Percentiles rank a stretch among this genome's conserved stretches.
Evolutionary conservation across 2,888 invertebrate species (phyloP).

Genomic region (Cenopis cana): DNA sequence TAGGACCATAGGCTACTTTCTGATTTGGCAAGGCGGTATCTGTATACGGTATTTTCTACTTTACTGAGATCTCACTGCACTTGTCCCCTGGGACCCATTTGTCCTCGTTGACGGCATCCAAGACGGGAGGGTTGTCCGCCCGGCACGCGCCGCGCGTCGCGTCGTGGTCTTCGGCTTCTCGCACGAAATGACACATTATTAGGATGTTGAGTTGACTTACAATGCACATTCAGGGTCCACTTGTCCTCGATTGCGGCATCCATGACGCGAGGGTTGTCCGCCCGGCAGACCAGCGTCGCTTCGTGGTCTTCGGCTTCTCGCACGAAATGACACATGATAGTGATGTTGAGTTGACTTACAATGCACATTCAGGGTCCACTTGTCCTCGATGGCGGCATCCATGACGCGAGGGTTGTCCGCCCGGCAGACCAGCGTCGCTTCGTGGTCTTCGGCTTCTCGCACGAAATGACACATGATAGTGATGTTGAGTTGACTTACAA

Average conservation of each 20-base stretch:
- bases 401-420: conserved; percentile 91
- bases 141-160: conserved; percentile 91
- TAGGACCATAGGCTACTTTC: too few species aligned
- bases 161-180: conserved; percentile 92
- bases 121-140: conserved; percentile 90
- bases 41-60: too few species aligned
- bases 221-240: too few species aligned
- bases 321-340: conserved; percentile 90
- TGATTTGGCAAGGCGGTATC: too few species aligned
- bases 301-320: conserved; percentile 93
- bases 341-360: too few species aligned
- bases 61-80: too few species aligned
- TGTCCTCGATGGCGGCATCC: conserved; percentile 90
- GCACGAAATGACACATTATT: conserved; percentile 90
- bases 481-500: conserved; percentile 83
- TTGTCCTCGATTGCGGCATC: conserved; percentile 91
- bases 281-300: conserved; percentile 90
- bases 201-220: too few species aligned
- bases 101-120: conserved; percentile 91
- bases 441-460: conserved; percentile 92
- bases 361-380: too few species aligned
- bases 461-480: conserved; percentile 72
- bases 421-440: conserved; percentile 90
- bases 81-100: conserved; percentile 92
- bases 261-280: conserved; percentile 90